Conservation (phyloP, 2,888 invertebrate species). For the Drosophila multiciliata region DNA sequence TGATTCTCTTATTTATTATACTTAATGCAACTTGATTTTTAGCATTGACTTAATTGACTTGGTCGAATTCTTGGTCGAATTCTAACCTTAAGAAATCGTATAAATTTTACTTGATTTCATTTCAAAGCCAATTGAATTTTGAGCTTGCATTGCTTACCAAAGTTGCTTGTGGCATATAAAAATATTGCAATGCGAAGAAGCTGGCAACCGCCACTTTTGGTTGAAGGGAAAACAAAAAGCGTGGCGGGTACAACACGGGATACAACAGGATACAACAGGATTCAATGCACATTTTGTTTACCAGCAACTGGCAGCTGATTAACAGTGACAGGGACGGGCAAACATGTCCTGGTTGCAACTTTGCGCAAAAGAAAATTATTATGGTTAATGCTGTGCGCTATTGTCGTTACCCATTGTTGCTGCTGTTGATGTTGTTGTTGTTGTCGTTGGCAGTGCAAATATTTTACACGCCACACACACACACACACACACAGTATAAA, state of each 20-base stretch:
- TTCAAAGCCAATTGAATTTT: constrained; percentile 15
- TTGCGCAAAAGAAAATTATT: constrained; percentile 66
- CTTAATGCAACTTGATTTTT: too few relatives aligned
- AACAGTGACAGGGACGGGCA: constrained; percentile 61
- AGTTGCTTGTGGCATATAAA: neutral
- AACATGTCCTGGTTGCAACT: constrained; percentile 57
- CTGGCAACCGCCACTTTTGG: constrained; percentile 22
- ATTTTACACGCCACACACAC: constrained; percentile 70
- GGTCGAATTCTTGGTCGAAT: neutral
- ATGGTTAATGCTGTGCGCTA: constrained; percentile 72
- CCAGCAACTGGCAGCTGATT: constrained; percentile 64
- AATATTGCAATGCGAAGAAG: constrained; percentile 4
- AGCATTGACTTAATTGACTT: neutral
- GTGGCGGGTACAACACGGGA: constrained; percentile 30
- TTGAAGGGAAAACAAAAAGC: constrained; percentile 20
- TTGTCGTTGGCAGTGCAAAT: constrained; percentile 63
- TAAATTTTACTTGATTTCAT: neutral
- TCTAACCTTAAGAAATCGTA: neutral
- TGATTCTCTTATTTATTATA: neutral
- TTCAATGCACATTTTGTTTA: constrained; percentile 57
- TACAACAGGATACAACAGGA: constrained; percentile 18
- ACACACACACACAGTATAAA: constrained; percentile 42
- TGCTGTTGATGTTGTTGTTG: constrained; percentile 24
- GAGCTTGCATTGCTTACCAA: neutral
- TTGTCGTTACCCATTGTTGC: constrained; percentile 50